Base-by-base conservation (phyloP, 2,113 vertebrate genomes). In the Cryptotis parvus region DNA sequence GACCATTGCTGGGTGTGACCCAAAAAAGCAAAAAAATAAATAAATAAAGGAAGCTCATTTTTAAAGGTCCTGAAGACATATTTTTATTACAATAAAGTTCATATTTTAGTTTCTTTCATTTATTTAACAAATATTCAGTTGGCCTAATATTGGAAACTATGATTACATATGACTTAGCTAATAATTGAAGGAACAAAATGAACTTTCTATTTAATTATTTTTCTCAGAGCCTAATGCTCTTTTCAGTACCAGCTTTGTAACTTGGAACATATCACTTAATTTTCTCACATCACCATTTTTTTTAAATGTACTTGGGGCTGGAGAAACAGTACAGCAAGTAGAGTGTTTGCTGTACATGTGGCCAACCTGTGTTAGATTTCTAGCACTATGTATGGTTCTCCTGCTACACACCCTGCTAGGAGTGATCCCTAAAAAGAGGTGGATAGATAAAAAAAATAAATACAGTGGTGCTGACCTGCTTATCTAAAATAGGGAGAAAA, bases 391-490 rank as follows among this genome's bases (percentile, higher is more conserved):
- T 52, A 58, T 58, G 55, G 22, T 24, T 58, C 2, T 7, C 22
- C 18, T 58, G 55, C 24, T 5, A 4, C 20, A 18, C 22, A 22
- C 16, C 55, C 20, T 58, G 55, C 55, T 18, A 58, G 20, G 18
- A 58, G 55, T 58, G 22, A 58, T 58, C 55, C 55, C 55, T 58
- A 24, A 58, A 58, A 58, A 22, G 55, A 3, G 18, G 55, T 58
- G 55, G 18, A 18, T 20, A 55, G 52, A 55, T 55, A n/a, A 10
- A 49, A 49, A 10, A 77, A 95, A 94, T 49, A 83, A 87, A 72
- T 27, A 9, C 2, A 73, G n/a, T 18, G 15, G 2, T 68, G 16
- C 24, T n/a, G n/a, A 33, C n/a, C 20, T 61, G 63, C 39, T 80
- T 27, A 43, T 55, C 72, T 27, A 65, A 77, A 87, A 76, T 63